These are phyloP conservation scores for Acestrorhynchus altus DNA, from an alignment of 2,797 vertebrate genomes.

Conservation along the genomic window DNA sequence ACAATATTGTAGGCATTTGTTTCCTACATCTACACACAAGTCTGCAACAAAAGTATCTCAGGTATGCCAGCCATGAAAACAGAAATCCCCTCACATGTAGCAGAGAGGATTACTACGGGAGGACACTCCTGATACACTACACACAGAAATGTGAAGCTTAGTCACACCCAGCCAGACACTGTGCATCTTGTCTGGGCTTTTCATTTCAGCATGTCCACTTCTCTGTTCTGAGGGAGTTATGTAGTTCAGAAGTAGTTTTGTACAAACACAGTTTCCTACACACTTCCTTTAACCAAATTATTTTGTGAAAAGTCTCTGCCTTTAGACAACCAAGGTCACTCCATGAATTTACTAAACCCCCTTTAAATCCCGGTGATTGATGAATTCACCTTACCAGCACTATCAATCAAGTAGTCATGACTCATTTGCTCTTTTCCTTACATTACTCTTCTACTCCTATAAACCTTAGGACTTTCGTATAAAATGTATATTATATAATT, in stretches of 20 bases:
- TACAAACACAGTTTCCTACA: background rate
- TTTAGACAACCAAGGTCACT: constrained; percentile 2
- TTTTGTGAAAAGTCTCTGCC: background rate
- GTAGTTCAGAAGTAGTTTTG: constrained; percentile 10
- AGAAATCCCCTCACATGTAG: background rate
- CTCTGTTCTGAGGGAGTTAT: background rate
- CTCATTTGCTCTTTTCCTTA: too few relatives aligned
- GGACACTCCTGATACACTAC: background rate
- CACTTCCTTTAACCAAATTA: constrained; percentile 3
- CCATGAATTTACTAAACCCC: background rate
- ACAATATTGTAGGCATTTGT: background rate
- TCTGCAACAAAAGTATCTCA: background rate
- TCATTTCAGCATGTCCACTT: background rate
- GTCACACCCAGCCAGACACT: background rate
- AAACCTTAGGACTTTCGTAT: too few relatives aligned
- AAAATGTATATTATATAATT: too few relatives aligned
- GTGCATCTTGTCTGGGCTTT: background rate
- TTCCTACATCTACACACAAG: background rate
- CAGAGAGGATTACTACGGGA: background rate
- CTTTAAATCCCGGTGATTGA: background rate
- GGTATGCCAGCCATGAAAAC: background rate
- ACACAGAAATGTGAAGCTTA: constrained; percentile 5
- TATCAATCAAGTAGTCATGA: too few relatives aligned
- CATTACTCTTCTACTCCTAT: too few relatives aligned
- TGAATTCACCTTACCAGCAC: too few relatives aligned